Percentiles rank a stretch among this genome's conserved stretches.
These are phyloP conservation scores for Catocala sponsa DNA, from an alignment of 2,888 invertebrate genomes.

Conservation along the genomic window DNA sequence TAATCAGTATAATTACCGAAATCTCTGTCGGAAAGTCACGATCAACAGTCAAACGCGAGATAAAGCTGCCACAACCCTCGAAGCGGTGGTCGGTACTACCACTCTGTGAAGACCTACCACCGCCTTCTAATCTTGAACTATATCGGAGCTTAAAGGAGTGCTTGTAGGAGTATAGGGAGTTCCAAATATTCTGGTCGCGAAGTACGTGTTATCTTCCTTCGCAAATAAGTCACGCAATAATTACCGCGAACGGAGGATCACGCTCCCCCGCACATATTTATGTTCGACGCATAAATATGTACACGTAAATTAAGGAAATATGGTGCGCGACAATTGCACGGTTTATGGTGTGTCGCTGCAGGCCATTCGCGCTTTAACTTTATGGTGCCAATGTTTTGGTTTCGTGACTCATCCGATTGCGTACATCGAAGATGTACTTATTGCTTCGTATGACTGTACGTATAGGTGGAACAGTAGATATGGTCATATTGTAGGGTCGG, in stretches of 20 bases:
- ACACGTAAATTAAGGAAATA: constrained; percentile 69
- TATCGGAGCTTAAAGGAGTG: constrained; percentile 21
- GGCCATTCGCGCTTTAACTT: constrained; percentile 54
- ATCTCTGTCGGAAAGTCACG: constrained; percentile 85
- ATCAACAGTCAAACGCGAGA: constrained; percentile 82
- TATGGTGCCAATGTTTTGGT: constrained; percentile 54
- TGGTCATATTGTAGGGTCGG: too few species aligned
- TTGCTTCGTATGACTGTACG: neutral
- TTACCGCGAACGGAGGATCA: constrained; percentile 82
- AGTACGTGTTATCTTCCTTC: constrained; percentile 84
- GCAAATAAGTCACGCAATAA: constrained; percentile 87
- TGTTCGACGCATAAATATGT: constrained; percentile 75
- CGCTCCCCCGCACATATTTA: constrained; percentile 82
- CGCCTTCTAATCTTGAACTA: constrained; percentile 27
- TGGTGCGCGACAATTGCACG: constrained; percentile 73
- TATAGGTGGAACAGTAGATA: neutral
- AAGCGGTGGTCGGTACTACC: constrained; percentile 68
- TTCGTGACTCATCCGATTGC: constrained; percentile 33
- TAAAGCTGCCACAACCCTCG: constrained; percentile 82
- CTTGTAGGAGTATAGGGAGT: constrained; percentile 42
- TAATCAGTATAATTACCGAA: constrained; percentile 85
- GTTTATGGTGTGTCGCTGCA: constrained; percentile 68
- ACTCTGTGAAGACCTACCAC: constrained; percentile 57
- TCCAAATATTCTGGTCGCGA: constrained; percentile 65
- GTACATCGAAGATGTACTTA: neutral